Base-by-base conservation (phyloP, 1,140 invertebrate species). In the Daktulosphaira vitifoliae region DNA sequence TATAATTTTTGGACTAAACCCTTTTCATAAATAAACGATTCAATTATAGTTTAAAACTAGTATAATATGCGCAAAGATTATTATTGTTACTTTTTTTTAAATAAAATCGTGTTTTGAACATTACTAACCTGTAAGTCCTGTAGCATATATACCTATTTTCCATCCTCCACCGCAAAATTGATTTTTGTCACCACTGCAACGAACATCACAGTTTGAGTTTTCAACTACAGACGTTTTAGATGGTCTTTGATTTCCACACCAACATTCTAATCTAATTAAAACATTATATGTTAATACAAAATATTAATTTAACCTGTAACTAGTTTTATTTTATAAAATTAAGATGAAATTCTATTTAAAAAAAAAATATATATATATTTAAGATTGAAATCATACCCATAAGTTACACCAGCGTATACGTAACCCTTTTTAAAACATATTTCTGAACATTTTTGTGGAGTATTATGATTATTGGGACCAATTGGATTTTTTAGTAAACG, bases 211-310 rank as follows among this genome's bases (percentile, higher is more conserved):
- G 66, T 83, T 84, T 7, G 82, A 82, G 72, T 89, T 84, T n/a
- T 71, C 50, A n/a, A 37, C 65, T 64, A 66, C 65, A 3, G 68
- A 62, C n/a, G 81, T 76, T 16, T 77, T 73, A n/a, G 81, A 74
- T 15, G 89, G 88, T 68, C 80, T 75, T 69, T 83, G 82, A 71
- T 87, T 84, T 42, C 91, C 91, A 81, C 93, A 96, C 77, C 92
- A 96, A 78, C 92, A 96, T 78, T 96, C 92, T 44, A 84, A 80
- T 49, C 88, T 90, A 72, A n/a, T n/a, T n/a, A n/a, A n/a, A n/a
- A n/a, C n/a, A n/a, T n/a, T n/a, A n/a, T n/a, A n/a, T n/a, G n/a
- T n/a, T n/a, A n/a, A n/a, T n/a, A n/a, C n/a, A n/a, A n/a, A n/a
- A n/a, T n/a, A n/a, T n/a, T n/a, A n/a, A n/a, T n/a, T n/a, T n/a